A percentile compares a stretch with the other conserved stretches of the same genome.
Evolutionary conservation across 92 coral and sea anemone genomes (phyloP).

Genomic region (Zoanthus solanderi): DNA sequence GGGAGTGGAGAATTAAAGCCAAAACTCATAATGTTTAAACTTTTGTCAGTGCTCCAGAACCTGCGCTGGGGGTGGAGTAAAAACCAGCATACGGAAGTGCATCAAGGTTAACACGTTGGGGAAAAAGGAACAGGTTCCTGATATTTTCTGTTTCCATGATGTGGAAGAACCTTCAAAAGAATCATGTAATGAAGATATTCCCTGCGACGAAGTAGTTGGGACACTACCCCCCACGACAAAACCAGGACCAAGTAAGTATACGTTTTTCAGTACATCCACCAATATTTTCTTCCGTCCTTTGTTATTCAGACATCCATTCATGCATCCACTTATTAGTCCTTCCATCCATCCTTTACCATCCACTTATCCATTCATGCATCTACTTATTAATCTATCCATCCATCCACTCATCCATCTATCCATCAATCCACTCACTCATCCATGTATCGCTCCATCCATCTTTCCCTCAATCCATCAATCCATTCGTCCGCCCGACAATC

Average conservation of each 20-base stretch:
- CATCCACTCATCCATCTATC: too few relatives aligned
- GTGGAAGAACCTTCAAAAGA: constrained; percentile 23
- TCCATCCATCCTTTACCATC: too few relatives aligned
- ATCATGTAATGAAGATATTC: constrained; percentile 31
- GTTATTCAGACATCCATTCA: too few relatives aligned
- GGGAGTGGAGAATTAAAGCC: too few relatives aligned
- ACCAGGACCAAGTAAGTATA: constrained; percentile 33
- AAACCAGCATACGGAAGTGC: constrained; percentile 19
- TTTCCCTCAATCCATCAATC: too few relatives aligned
- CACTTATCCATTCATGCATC: too few relatives aligned
- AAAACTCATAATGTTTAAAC: background rate
- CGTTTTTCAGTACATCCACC: background rate
- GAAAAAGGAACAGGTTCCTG: background rate
- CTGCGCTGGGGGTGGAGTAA: constrained; percentile 26
- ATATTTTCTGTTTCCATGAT: background rate
- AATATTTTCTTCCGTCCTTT: too few relatives aligned
- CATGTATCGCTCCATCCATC: too few relatives aligned
- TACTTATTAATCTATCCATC: too few relatives aligned
- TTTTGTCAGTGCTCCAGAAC: constrained; percentile 9
- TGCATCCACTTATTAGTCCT: too few relatives aligned
- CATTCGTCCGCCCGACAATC: too few relatives aligned
- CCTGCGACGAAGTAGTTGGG: constrained; percentile 19
- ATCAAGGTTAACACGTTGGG: background rate
- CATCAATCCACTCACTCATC: too few relatives aligned
- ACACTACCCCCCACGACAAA: constrained; percentile 19